Base-by-base conservation (phyloP, 2,113 vertebrate species). In the Dasyornis broadbenti region DNA sequence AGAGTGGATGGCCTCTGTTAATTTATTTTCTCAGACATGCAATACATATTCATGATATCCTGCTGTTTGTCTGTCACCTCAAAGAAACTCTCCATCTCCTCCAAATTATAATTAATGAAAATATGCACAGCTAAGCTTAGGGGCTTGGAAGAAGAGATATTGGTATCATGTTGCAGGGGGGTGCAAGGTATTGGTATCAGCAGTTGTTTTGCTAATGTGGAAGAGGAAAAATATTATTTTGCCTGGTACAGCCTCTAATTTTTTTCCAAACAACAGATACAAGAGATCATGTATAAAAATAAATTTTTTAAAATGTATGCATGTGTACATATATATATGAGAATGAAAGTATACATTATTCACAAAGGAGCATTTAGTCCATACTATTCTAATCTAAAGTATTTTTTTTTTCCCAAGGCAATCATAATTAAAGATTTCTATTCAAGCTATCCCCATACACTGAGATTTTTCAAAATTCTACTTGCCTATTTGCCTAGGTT, bases 51-150 rank as follows among this genome's bases (percentile, higher is more conserved):
- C 99, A 99, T 99, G 98, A 98, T 98, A 98, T 97, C 98, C 98
- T 98, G 98, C 99, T 99, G 99, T 98, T 99, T 98, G 99, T 99
- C 99, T 99, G 98, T 99, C 99, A 99, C 98, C 97, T 98, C 98
- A 97, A 97, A 99, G 97, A 97, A 97, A 97, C 95, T 92, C 96
- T 96, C 93, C 92, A 86, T 94, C 88, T 95, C 91, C 87, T 97
- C 94, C 73, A 97, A 97, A 97, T 97, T 96, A 97, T 97, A 98
- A 97, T 97, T 96, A 97, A 96, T 96, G 96, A 97, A 97, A 98
- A 97, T 97, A 97, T 97, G 95, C 97, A 92, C 89, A 97, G 88
- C 92, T 96, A 96, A 81, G 92, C 90, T 95, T 89, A 87, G 86
- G 57, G 72, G 95, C 52, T 86, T 94, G 92, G 65, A 89, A 73